Percentiles rank a stretch among this genome's conserved stretches.
These are phyloP conservation scores for Tachycineta bicolor DNA, from an alignment of 2,113 vertebrate genomes.

Conservation along the genomic window DNA sequence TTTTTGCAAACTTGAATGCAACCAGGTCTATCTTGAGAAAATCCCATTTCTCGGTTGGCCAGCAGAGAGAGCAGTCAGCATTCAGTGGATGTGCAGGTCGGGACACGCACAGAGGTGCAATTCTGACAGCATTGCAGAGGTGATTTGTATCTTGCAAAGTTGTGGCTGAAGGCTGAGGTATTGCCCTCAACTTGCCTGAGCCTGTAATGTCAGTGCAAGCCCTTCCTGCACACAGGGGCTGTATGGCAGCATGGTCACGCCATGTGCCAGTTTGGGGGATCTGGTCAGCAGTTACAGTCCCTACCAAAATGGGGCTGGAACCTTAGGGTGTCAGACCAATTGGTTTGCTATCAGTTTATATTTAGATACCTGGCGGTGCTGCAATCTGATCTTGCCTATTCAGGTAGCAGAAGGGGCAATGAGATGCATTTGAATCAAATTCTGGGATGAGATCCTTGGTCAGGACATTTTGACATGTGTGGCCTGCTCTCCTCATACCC, in stretches of 20 bases:
- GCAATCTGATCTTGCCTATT: not conserved
- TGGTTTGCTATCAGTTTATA: not conserved
- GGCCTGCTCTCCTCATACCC: not conserved
- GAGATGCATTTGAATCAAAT: not conserved
- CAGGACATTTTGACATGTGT: not conserved
- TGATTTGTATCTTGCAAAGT: not conserved
- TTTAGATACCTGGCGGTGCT: not conserved
- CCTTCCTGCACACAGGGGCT: not conserved
- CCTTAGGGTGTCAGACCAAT: not conserved
- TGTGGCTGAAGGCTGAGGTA: not conserved
- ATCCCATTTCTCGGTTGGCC: conserved; percentile 12
- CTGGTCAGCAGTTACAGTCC: not conserved
- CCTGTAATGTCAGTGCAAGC: not conserved
- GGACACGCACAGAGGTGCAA: fast-evolving
- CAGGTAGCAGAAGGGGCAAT: not conserved
- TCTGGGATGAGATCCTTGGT: not conserved
- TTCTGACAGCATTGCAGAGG: not conserved
- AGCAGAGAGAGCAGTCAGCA: conserved; percentile 61
- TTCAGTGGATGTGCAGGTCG: not conserved
- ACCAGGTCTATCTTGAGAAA: not conserved
- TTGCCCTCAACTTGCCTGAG: not conserved
- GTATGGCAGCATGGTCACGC: fast-evolving
- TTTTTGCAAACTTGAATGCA: not conserved
- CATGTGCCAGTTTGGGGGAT: not conserved
- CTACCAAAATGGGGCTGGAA: not conserved